phyloP scores from a whole-genome alignment of 2,797 vertebrate genomes.

The Poecilia velifera region DNA sequence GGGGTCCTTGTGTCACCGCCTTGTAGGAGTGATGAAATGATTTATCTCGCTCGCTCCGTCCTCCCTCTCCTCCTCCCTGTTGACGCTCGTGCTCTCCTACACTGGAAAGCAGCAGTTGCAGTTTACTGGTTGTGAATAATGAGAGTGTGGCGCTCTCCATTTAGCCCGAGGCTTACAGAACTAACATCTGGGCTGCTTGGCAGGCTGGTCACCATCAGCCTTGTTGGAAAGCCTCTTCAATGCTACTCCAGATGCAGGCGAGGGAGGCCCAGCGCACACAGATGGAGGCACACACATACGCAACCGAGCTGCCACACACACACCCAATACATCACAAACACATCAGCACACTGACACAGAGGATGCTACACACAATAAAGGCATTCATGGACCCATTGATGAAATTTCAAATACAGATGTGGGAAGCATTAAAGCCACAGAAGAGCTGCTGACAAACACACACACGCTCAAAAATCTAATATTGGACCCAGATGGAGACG shows the following conservation, averaged over 20 bases:
- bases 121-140: constrained; percentile 96
- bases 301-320: constrained; percentile 31
- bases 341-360: constrained; percentile 23
- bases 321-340: not conserved
- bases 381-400: constrained; percentile 48
- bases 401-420: constrained; percentile 73
- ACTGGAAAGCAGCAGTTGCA: constrained; percentile 60
- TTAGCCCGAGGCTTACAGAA: constrained; percentile 98
- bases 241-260: constrained; percentile 99
- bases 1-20: not conserved
- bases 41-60: constrained; percentile 10
- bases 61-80: constrained; percentile 16
- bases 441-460: constrained; percentile 55
- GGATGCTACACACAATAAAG: constrained; percentile 32
- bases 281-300: constrained; percentile 58
- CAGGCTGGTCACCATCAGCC: constrained; percentile 91
- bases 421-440: constrained; percentile 54
- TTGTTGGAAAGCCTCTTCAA: constrained; percentile 94
- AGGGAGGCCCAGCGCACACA: constrained; percentile 85
- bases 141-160: constrained; percentile 94
- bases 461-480: constrained; percentile 70
- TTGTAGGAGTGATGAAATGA: not conserved
- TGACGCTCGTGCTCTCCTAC: constrained; percentile 20
- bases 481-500: constrained; percentile 95
- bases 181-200: constrained; percentile 99